Evolutionary conservation across 35 echinoderm and acorn worm genomes (phyloP), one percentile per base, ranked within the genome.

Genomic region (Holothuria glaberrima): DNA sequence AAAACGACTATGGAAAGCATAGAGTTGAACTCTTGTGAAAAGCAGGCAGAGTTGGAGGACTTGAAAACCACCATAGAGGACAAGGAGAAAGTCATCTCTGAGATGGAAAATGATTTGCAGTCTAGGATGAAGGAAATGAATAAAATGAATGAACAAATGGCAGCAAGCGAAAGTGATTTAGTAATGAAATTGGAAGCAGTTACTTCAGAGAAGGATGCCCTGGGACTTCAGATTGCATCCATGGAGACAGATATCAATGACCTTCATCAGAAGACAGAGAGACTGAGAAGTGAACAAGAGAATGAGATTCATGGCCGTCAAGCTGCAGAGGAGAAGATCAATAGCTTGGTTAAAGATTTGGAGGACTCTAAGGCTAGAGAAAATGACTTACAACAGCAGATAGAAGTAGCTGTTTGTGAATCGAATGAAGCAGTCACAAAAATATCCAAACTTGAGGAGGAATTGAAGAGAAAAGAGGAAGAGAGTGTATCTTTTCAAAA

Each of bases 41-140:
- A 87, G 65, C 61, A 87, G 30, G 36, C 44, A 3, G 61, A 87
- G 67, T 21, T 87, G 30, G 61, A 70, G 19, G 85, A 87, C 30
- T 38, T 41, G 45, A 87, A 26, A 19, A 38, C 6, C 14, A 67
- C 0, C 19, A 16, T 46, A 36, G 34, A 87, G 20, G 28, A 70
- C 19, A 36, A 34, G 26, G 65, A 67, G 33, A 71, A 44, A 19
- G 12, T 87, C 38, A 22, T 30, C 9, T 20, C 25, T 20, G 65
- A 87, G 62, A 60, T 87, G 36, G 85, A 70, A 32, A 33, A 7
- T 30, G 34, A 84, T 58, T 57, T 84, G 22, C 56, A 61, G 18
- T 25, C 52, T 62, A 61, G 12, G 58, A 87, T n/a, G 9, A 5
- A 48, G 3, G 63, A 71, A 44, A 24, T 0, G 0, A 41, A 87